Evolutionary conservation across 2,797 vertebrate species (phyloP), one percentile per base, ranked within the genome.

Genomic region (Bradypodion pumilum): DNA sequence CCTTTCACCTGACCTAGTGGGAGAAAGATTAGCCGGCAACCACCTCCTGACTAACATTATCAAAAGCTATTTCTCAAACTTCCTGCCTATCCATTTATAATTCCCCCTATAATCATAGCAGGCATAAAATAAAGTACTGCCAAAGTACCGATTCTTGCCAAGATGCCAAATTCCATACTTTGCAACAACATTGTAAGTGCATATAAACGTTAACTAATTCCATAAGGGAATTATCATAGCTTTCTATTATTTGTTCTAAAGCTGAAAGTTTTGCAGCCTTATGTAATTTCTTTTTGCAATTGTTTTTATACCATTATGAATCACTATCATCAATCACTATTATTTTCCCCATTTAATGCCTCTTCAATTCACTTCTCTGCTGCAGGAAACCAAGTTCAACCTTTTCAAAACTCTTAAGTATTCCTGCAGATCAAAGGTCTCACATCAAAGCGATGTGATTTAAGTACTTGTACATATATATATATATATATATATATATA

Each of bases 361-460:
- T 42, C 4, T 88, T 62, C 56, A 35, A 81, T 19, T 35, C 60
- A 90, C 29, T 88, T 77, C 21, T 63, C 19, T 12, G 0, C 49
- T 82, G 3, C 29, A 60, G 74, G 73, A 90, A 84, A 77, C 29
- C 81, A 87, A 92, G 25, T 46, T 59, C 59, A 0, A 60, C 37
- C 69, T 88, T 85, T 76, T 52, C 78, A 46, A 90, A 90, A 77
- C 56, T 74, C 49, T 77, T 87, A 85, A 82, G 63, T 88, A 59
- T 37, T 16, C 10, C 66, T 92, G 63, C 23, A 46, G 25, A 81
- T 69, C 49, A 40, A 59, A 88, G 37, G 21, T 70, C 82, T 35
- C 63, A 81, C 40, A 56, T 35, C n/a, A 49, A 49, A 78, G 49
- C 74, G 85, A 83, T 77, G 72, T 72, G 27, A 40, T 9, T 1